Base-by-base conservation (phyloP, 92 coral and sea anemone genomes). In the Scolanthus callimorphus region DNA sequence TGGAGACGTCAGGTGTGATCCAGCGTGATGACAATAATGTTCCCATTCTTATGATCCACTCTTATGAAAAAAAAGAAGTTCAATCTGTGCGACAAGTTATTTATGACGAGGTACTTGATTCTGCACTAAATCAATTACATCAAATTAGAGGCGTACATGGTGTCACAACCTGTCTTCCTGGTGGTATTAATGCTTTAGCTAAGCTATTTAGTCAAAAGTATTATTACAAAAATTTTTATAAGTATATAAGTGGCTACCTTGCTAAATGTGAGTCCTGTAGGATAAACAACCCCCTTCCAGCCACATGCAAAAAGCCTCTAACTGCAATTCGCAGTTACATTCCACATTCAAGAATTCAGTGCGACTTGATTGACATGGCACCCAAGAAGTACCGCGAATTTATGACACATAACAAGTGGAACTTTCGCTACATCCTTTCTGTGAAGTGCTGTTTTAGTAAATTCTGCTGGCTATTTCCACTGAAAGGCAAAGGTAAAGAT, bases 401-500 rank as follows among this genome's bases (percentile, higher is more conserved):
- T 22, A 63, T 63, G 70, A n/a, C 12, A 17, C 19, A 11, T 1
- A 64, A 64, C 59, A 31, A 64, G 41, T 64, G 71, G 71, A 43
- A 54, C 27, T 64, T 49, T 26, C 57, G 70, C 4, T 63, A 63
- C 27, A 63, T 63, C 26, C 48, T 63, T 1, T 48, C 70, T 11
- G 49, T 63, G 3, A 63, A 63, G 21, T 63, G 70, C 23, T 63
- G 70, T 21, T 63, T 63, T 63, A 39, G 54, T 3, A 65, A 31
- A 27, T 65, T 65, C 30, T 65, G 71, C 37, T 65, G 71, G 71
- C 31, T 65, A 8, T 65, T 65, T 43, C 71, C 71, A 11, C 9
- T 52, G 0, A 52, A 31, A 34, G 15, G 20, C 11, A 65, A 65
- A 55, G 17, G 60, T 20, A 49, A 59, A 31, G 44, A 11, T 1